Evolutionary conservation across 2,797 vertebrate genomes (phyloP).

Genomic region (Dryobates pubescens): DNA sequence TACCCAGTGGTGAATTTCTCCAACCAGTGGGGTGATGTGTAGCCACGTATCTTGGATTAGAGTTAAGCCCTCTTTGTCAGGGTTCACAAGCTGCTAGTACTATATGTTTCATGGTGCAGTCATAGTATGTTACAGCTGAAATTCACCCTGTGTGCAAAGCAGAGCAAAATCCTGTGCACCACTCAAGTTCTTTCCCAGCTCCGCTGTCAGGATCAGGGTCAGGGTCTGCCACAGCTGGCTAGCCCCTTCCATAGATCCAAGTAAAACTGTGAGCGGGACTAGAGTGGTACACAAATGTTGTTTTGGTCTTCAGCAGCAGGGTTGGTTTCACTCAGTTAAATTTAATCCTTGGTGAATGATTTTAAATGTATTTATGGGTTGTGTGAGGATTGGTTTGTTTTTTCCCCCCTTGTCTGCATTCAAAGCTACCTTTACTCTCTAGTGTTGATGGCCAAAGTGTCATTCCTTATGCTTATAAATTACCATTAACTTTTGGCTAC

Average conservation of each 20-base stretch:
- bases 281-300: not conserved
- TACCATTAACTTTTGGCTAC: constrained; percentile 33
- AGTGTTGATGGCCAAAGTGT: constrained; percentile 54
- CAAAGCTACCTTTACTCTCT: constrained; percentile 39
- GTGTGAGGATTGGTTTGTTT: not conserved
- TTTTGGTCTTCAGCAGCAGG: not conserved
- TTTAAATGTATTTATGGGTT: constrained; percentile 48
- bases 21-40: constrained; percentile 34
- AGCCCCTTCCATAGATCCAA: not conserved
- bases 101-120: constrained; percentile 53
- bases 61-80: not conserved
- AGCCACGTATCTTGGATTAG: constrained; percentile 32
- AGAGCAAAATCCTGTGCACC: not conserved
- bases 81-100: constrained; percentile 48
- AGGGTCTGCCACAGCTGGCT: not conserved
- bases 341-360: constrained; percentile 52
- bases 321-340: constrained; percentile 12
- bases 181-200: not conserved
- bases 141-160: not conserved
- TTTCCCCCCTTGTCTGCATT: constrained; percentile 5
- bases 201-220: not conserved
- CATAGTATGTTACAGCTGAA: constrained; percentile 21
- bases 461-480: constrained; percentile 56
- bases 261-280: not conserved
- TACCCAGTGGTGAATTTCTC: constrained; percentile 21